Evolutionary conservation across 2,888 invertebrate genomes (phyloP), one percentile per base, ranked within the genome.

Genomic region (Macrosiphum euphorbiae): DNA sequence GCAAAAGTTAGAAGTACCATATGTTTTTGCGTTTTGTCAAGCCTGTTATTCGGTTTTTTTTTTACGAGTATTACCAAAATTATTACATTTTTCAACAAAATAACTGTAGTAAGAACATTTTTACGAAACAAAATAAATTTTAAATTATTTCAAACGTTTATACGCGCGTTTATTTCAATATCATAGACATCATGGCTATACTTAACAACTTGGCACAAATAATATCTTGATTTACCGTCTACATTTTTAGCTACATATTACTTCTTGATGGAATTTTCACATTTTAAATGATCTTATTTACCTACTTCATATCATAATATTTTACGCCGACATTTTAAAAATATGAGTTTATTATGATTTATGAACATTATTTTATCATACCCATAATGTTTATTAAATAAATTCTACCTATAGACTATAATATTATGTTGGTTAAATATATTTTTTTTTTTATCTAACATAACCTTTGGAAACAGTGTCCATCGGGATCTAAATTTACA

Each of bases 61-160:
- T 55, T 55, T 24, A n/a, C 58, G 28, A 58, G 58, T 91, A 5
- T n/a, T 85, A 91, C 91, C 44, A 85, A 91, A 91, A 85, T 91
- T 44, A 55, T 44, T 84, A 47, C 3, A 61, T 47, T 28, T 41
- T 90, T 28, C 10, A n/a, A 47, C 44, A n/a, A 55, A 26, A 89
- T 47, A 61, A n/a, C 67, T 47, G 44, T 44, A 44, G 7, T 44
- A 24, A 3, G 10, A 55, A 90, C n/a, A 78, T 90, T 84, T 90
- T 26, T 44, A 24, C 16, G 26, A 7, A 61, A 67, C 13, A n/a
- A 90, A 90, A 35, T 35, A 11, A 26, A 90, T 50, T 78, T 78
- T 24, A 61, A 90, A 90, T n/a, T 67, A 90, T 67, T n/a, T 47
- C 52, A 88, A 89, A 50, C 20, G 35, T 35, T 11, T 52, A 26